Evolutionary conservation across 2,113 vertebrate genomes (phyloP).

Genomic region (Sylvia atricapilla): DNA sequence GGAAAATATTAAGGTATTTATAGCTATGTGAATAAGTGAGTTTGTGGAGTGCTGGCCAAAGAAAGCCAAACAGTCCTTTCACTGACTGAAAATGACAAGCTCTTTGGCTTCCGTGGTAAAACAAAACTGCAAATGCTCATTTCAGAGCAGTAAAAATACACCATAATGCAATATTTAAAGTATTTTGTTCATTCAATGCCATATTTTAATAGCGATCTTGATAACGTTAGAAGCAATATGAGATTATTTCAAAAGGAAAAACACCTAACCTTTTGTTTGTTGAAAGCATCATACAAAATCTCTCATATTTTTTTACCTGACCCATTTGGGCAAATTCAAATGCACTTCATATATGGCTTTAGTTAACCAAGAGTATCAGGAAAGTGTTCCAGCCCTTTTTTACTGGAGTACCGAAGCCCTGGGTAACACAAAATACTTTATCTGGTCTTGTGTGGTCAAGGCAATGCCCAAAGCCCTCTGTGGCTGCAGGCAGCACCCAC

Average conservation of each 20-base stretch:
- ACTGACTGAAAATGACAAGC: background rate
- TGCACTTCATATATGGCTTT: background rate
- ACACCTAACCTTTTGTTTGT: background rate
- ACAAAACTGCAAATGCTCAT: background rate
- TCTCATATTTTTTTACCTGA: background rate
- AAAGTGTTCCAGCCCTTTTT: background rate
- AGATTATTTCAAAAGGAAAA: background rate
- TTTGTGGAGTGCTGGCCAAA: background rate
- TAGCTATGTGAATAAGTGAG: background rate
- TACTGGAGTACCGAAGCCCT: background rate
- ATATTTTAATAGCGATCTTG: background rate
- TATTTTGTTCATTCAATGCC: background rate
- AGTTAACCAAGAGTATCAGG: background rate
- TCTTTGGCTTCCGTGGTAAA: background rate
- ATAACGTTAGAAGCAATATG: background rate
- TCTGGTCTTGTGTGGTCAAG: background rate
- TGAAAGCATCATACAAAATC: background rate
- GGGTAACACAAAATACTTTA: background rate
- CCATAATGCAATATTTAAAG: background rate
- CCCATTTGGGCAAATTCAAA: background rate
- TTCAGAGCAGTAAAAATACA: background rate
- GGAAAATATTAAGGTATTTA: conserved; percentile 36
- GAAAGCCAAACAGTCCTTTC: background rate
- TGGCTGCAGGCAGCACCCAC: background rate
- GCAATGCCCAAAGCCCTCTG: background rate